Conservation (phyloP, 2,888 invertebrate genomes). For the Spilosoma lubricipeda region DNA sequence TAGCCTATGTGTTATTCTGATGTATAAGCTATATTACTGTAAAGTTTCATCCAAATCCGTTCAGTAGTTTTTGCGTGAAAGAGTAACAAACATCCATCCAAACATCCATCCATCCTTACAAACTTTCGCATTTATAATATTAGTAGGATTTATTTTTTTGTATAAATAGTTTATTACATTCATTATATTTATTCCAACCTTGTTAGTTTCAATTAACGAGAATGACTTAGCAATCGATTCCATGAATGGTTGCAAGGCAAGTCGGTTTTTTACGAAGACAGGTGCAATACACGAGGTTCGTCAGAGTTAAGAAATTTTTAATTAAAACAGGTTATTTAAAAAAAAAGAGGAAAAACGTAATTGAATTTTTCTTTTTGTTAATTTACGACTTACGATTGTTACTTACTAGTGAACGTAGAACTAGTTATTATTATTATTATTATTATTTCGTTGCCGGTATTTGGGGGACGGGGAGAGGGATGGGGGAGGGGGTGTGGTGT, state of each 20-base stretch:
- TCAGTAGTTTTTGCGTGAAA: no score
- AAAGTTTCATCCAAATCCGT: no score
- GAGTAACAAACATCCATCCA: no score
- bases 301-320: not conserved
- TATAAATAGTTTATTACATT: not conserved
- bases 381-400: not conserved
- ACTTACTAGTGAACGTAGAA: not conserved
- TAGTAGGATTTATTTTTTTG: no score
- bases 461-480: no score
- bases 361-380: not conserved
- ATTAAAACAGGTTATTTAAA: conserved; percentile 2
- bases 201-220: conserved; percentile 2
- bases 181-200: not conserved
- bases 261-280: not conserved
- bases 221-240: conserved; percentile 1
- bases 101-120: no score
- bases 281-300: not conserved
- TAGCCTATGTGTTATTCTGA: no score
- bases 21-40: no score
- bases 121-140: no score
- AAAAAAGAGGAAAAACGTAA: not conserved
- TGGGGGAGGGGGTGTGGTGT: no score
- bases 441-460: no score
- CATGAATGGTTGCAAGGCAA: conserved; percentile 1
- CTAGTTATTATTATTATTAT: no score